Base-by-base conservation (phyloP, 2,797 vertebrate species). In the Siniperca scherzeri region DNA sequence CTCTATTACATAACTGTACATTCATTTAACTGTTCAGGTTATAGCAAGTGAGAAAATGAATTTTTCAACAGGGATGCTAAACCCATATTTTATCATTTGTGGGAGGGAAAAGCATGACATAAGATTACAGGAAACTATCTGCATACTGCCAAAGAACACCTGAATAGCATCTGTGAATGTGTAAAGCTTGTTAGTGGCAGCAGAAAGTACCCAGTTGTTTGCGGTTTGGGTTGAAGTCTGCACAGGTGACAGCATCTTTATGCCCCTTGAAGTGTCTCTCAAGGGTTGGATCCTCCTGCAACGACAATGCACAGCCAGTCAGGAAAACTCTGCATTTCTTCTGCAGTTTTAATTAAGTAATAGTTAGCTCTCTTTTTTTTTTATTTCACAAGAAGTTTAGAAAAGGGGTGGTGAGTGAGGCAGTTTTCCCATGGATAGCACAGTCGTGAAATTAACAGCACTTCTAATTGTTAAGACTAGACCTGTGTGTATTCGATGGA, bases 201-300 rank as follows among this genome's bases (percentile, higher is more conserved):
- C 13, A 65, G 7, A 9, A 60, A 48, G 83, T 94, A 97, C 96
- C 96, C 60, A 97, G 88, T 22, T 96, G 95, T 81, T 95, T 96
- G 78, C 89, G 16, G 77, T 90, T 95, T 30, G 96, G 95, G 83
- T 70, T 96, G 87, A 97, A 96, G 92, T 96, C 94, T 46, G 92
- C 84, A 82, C 95, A 96, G 5, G 94, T 96, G 48, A 96, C 93
- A 2, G 90, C 92, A 82, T 93, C 95, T 86, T 91, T 96, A 36
- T 97, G 96, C 0, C 95, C 96, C 83, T 92, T 96, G 79, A 96
- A 95, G 78, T 95, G 89, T 69, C 95, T 91, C 70, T 95, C 93
- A 21, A 97, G 87, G 11, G 86, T 84, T 5, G 96, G 96, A 77
- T 97, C 96, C 68, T 96, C 96, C 96, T 97, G 82, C 36, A 91